These are phyloP conservation scores for Conistra vaccinii DNA, from an alignment of 2,888 invertebrate species.

Conservation along the genomic window DNA sequence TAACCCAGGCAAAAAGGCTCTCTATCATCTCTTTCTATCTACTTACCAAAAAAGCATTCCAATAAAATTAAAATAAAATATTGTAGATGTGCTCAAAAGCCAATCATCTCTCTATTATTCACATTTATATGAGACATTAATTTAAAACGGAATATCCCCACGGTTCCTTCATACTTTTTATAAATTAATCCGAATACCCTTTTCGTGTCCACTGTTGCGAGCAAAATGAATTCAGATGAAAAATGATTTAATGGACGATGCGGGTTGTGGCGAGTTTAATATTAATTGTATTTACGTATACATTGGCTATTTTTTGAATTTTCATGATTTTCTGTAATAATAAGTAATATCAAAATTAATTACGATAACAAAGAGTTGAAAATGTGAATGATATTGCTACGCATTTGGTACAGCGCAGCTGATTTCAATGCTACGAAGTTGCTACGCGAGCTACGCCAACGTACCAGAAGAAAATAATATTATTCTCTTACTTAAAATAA, in stretches of 20 bases:
- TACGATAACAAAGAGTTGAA: neutral
- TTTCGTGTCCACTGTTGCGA: constrained; percentile 63
- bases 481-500: neutral
- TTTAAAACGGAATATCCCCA: constrained; percentile 39
- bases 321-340: neutral
- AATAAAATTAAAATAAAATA: neutral
- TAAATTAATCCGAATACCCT: constrained; percentile 55
- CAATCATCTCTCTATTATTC: constrained; percentile 10
- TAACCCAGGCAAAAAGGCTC: neutral
- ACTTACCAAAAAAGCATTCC: neutral
- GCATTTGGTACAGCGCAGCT: constrained; percentile 6
- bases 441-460: neutral
- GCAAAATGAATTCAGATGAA: constrained; percentile 60
- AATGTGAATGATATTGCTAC: neutral
- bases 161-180: constrained; percentile 45
- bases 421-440: neutral
- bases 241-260: constrained; percentile 62
- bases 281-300: constrained; percentile 32
- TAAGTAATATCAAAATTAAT: neutral
- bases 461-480: too few relatives aligned
- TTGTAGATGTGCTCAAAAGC: constrained; percentile 7
- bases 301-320: neutral
- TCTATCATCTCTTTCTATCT: too few relatives aligned
- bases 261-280: constrained; percentile 46
- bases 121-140: constrained; percentile 34